A percentile compares a stretch with the other conserved stretches of the same genome.
Evolutionary conservation across 2,797 vertebrate genomes (phyloP).

Genomic region (Enteromius argenteus): DNA sequence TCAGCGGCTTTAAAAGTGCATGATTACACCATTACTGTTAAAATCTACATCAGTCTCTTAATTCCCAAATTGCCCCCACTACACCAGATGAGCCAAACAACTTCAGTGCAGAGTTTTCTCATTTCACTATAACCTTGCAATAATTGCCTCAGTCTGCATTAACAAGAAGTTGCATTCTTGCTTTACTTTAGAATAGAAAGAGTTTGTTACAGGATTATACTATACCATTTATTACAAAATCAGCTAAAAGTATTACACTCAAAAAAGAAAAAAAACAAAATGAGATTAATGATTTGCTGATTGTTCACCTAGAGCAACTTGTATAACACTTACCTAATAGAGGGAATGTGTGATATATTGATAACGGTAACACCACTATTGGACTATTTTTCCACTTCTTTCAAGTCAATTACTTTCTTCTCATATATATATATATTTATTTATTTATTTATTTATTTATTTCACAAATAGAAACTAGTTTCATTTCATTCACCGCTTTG

Average conservation of each 20-base stretch:
- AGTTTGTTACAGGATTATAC: not conserved
- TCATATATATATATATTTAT: not conserved
- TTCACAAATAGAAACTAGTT: not conserved
- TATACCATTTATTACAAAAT: not conserved
- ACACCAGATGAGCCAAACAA: not conserved
- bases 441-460: not conserved
- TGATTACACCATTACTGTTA: not conserved
- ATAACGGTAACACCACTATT: not conserved
- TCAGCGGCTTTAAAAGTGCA: constrained; percentile 33
- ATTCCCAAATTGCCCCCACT: not conserved
- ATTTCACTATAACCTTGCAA: not conserved
- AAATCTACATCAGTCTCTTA: not conserved
- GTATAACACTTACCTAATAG: not conserved
- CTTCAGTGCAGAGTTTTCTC: not conserved
- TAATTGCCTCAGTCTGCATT: not conserved
- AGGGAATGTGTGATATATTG: not conserved
- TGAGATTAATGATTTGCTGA: not conserved
- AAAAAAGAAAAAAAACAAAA: not conserved
- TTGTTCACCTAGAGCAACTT: not conserved
- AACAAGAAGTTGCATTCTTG: not conserved
- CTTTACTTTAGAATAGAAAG: not conserved
- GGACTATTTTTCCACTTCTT: not conserved
- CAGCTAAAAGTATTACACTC: not conserved
- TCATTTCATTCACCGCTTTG: not conserved
- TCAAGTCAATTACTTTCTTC: not conserved